A percentile compares a stretch with the other conserved stretches of the same genome.
phyloP scores from a whole-genome alignment of 92 coral and sea anemone species.

The Zoanthus sansibaricus region DNA sequence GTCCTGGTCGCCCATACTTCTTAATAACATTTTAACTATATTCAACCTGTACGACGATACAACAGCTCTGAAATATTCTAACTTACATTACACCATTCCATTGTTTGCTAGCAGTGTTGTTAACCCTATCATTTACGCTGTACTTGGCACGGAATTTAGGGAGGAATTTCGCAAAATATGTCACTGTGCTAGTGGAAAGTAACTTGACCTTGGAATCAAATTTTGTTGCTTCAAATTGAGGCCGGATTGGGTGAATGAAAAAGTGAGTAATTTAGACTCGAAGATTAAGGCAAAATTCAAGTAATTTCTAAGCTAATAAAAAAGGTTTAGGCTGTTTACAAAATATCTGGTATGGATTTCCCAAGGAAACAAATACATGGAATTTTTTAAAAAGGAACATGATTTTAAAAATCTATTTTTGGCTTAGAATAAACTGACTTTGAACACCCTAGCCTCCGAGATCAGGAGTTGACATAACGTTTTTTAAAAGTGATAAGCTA shows the following conservation, averaged over 20 bases:
- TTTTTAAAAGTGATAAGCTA: no score
- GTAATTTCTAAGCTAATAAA: not conserved
- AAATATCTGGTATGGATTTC: no score
- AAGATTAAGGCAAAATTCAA: not conserved
- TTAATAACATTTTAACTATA: not conserved
- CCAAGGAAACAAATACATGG: no score
- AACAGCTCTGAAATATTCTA: conserved; percentile 14
- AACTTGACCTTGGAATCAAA: not conserved
- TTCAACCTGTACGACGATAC: not conserved
- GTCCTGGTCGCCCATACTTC: conserved; percentile 17
- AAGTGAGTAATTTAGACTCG: not conserved
- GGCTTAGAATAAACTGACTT: no score
- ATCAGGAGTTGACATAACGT: no score
- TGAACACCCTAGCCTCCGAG: no score
- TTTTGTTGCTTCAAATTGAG: not conserved
- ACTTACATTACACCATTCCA: conserved; percentile 30
- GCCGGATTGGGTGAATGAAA: not conserved
- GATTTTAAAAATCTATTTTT: no score
- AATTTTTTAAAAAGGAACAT: no score
- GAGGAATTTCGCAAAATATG: conserved; percentile 23
- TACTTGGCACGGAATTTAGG: conserved; percentile 19
- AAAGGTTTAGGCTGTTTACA: not conserved
- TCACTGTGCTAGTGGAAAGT: not conserved
- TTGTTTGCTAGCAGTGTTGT: conserved; percentile 25
- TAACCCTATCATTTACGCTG: conserved; percentile 20